These are phyloP conservation scores for Oryzias javanicus DNA, from an alignment of 2,113 vertebrate species.

Conservation along the genomic window DNA sequence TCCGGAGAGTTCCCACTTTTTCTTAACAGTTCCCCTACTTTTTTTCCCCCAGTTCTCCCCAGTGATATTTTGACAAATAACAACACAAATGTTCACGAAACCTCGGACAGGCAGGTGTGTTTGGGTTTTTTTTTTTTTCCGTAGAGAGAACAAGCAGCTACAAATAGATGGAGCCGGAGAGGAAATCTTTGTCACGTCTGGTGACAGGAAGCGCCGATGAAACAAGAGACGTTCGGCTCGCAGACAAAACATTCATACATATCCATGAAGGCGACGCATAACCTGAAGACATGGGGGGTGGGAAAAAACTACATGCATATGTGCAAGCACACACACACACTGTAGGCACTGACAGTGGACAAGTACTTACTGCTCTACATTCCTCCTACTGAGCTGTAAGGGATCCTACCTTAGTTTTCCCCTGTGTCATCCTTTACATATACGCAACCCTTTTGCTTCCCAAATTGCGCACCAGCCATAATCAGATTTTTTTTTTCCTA, in stretches of 20 bases:
- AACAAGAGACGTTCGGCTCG: slow-evolving; percentile 8
- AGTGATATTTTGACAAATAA: slow-evolving; percentile 18
- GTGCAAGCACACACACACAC: slow-evolving; percentile 11
- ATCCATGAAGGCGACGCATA: slow-evolving; percentile 21
- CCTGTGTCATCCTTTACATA: slow-evolving; percentile 54
- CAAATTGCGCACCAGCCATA: too few species aligned
- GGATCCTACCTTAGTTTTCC: slow-evolving; percentile 6
- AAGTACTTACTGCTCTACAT: slow-evolving; percentile 51
- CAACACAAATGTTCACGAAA: slow-evolving; percentile 23
- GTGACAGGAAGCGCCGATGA: slow-evolving; percentile 4
- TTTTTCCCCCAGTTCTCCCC: not conserved
- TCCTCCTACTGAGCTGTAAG: slow-evolving; percentile 42
- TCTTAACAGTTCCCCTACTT: not conserved
- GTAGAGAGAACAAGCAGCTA: slow-evolving; percentile 42
- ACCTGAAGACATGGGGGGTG: not conserved
- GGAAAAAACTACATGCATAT: slow-evolving; percentile 8
- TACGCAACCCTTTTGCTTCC: slow-evolving; percentile 31
- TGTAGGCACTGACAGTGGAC: slow-evolving; percentile 29
- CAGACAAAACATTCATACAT: slow-evolving; percentile 30
- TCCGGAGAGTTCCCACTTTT: not conserved
- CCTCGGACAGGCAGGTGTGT: slow-evolving; percentile 24
- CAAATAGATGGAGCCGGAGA: not conserved
- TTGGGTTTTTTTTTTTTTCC: slow-evolving; percentile 14
- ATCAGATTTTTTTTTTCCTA: too few species aligned
- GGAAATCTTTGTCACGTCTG: slow-evolving; percentile 4